phyloP scores from a whole-genome alignment of 2,113 vertebrate genomes.

The Myrmecobius fasciatus region DNA sequence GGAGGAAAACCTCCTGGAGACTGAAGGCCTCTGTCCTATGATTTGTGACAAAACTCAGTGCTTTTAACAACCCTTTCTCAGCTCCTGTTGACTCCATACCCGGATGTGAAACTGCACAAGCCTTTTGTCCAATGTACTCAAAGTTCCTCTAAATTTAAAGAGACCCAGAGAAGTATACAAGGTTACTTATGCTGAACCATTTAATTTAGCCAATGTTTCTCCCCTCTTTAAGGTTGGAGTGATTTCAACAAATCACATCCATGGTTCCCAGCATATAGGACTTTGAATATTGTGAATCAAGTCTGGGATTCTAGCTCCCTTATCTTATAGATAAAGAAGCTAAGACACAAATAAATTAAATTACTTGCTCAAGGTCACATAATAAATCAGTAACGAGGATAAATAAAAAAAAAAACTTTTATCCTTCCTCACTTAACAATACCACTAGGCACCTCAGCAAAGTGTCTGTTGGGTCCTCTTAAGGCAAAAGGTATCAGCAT shows the following conservation, averaged over 20 bases:
- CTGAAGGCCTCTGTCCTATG: not conserved
- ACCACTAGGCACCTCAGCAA: not conserved
- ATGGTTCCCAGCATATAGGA: not conserved
- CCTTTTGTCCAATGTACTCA: not conserved
- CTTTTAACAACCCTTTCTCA: not conserved
- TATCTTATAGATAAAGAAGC: not conserved
- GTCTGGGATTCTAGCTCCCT: not conserved
- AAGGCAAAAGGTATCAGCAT: not conserved
- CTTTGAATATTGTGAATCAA: not conserved
- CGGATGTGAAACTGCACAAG: not conserved
- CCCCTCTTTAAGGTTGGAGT: not conserved
- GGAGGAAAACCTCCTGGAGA: not conserved
- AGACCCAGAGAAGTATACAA: not conserved
- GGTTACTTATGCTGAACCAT: not conserved
- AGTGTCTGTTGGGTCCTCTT: not conserved
- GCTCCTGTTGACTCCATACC: not conserved
- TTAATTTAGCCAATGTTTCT: not conserved
- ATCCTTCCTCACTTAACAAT: not conserved
- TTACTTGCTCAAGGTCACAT: not conserved
- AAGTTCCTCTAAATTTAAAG: not conserved
- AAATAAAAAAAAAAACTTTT: not conserved
- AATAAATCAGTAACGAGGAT: not conserved
- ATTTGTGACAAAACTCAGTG: slow-evolving; percentile 2
- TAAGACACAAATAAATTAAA: not conserved
- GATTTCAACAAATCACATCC: not conserved